Percentiles rank a stretch among this genome's conserved stretches.
Evolutionary conservation across 2,888 invertebrate genomes (phyloP).

Genomic region (Elysia crispata): DNA sequence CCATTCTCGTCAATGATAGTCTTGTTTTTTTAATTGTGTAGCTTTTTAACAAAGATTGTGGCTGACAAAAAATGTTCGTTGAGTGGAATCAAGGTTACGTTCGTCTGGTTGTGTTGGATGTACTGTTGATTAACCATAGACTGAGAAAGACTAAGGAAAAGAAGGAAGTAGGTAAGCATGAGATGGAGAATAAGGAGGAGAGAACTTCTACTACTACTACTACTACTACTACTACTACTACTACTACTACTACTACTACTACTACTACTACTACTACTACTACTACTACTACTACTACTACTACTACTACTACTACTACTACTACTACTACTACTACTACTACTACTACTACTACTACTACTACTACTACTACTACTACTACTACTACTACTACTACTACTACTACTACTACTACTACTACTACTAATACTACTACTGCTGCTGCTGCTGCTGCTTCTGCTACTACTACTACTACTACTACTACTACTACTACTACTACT

Average conservation of each 20-base stretch:
- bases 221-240: constrained; percentile 1
- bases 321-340: constrained; percentile 37
- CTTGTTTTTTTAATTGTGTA: too few species aligned
- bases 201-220: constrained; percentile 3
- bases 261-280: constrained; percentile 3
- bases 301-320: constrained; percentile 16
- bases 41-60: too few species aligned
- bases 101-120: too few species aligned
- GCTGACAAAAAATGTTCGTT: too few species aligned
- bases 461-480: constrained; percentile 33
- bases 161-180: background rate
- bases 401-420: constrained; percentile 36
- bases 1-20: too few species aligned
- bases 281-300: constrained; percentile 4
- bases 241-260: constrained; percentile 9
- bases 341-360: constrained; percentile 35
- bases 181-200: too few species aligned
- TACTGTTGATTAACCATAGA: background rate
- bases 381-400: constrained; percentile 34
- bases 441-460: too few species aligned
- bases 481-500: constrained; percentile 36
- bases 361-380: constrained; percentile 38
- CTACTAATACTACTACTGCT: too few species aligned
- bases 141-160: background rate
- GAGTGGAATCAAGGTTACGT: too few species aligned